Percentiles rank a stretch among this genome's conserved stretches.
phyloP scores from a whole-genome alignment of 2,113 vertebrate genomes.

The Riparia riparia region DNA sequence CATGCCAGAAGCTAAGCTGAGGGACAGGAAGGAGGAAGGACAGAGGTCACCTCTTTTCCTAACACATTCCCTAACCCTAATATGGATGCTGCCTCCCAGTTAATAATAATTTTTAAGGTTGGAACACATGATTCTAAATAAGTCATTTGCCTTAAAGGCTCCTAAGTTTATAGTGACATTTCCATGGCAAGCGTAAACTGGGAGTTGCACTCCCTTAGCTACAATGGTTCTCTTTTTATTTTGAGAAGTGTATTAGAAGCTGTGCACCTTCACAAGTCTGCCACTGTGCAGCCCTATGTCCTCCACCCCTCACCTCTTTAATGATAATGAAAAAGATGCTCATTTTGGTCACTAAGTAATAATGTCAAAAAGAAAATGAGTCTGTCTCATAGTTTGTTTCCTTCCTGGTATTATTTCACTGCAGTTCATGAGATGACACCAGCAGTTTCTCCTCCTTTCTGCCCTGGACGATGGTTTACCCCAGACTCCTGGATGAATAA shows the following conservation, averaged over 20 bases:
- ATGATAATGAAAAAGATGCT: neutral
- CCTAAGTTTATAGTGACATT: neutral
- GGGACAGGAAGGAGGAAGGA: neutral
- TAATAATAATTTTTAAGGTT: neutral
- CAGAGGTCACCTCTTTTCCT: neutral
- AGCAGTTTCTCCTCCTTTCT: neutral
- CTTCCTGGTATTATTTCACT: neutral
- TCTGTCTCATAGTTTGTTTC: neutral
- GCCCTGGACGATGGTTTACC: neutral
- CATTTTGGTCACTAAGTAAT: neutral
- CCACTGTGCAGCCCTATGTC: neutral
- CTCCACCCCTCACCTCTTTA: neutral
- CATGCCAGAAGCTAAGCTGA: neutral
- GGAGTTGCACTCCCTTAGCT: neutral
- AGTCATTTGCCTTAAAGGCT: neutral
- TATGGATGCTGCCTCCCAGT: neutral
- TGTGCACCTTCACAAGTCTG: rapidly evolving
- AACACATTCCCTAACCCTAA: neutral
- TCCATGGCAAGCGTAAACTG: neutral
- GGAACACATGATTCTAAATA: neutral
- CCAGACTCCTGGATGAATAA: neutral
- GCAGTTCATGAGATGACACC: neutral
- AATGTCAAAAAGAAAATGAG: neutral
- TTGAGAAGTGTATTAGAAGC: neutral
- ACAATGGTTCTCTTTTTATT: neutral